Evolutionary conservation across 2,888 invertebrate species (phyloP).

Genomic region (Morpho achilles): DNA sequence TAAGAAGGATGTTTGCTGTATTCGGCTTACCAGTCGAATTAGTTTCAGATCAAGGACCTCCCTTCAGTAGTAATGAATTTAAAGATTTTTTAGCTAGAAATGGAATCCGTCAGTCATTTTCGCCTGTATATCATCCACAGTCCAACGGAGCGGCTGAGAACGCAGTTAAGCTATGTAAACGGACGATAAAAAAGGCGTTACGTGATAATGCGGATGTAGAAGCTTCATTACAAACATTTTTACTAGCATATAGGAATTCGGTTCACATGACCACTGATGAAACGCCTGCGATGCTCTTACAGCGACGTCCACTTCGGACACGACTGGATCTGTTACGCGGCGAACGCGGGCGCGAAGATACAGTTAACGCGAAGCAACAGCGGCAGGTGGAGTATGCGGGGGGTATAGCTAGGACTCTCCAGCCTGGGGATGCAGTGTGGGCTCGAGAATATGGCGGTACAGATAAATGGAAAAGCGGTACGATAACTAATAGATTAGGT

Average conservation of each 20-base stretch:
- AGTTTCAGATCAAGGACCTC: conserved; percentile 32
- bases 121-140: conserved; percentile 22
- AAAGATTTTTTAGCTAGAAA: conserved; percentile 8
- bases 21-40: conserved; percentile 31
- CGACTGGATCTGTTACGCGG: too few relatives aligned
- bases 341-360: too few relatives aligned
- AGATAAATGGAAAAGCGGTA: too few relatives aligned
- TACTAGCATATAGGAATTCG: background rate
- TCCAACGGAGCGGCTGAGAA: conserved; percentile 25
- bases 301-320: too few relatives aligned
- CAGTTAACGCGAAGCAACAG: too few relatives aligned
- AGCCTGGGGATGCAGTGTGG: too few relatives aligned
- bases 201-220: conserved; percentile 14
- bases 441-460: too few relatives aligned
- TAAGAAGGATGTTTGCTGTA: conserved; percentile 27
- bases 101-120: background rate
- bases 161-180: conserved; percentile 28
- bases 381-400: too few relatives aligned
- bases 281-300: background rate
- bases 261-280: background rate
- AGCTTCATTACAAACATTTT: conserved; percentile 10
- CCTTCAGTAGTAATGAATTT: conserved; percentile 27
- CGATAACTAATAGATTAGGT: too few relatives aligned
- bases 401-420: too few relatives aligned
- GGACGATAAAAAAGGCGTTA: conserved; percentile 24